Conservation (phyloP, 2,113 vertebrate species). For the Pomatorhinus ruficollis region DNA sequence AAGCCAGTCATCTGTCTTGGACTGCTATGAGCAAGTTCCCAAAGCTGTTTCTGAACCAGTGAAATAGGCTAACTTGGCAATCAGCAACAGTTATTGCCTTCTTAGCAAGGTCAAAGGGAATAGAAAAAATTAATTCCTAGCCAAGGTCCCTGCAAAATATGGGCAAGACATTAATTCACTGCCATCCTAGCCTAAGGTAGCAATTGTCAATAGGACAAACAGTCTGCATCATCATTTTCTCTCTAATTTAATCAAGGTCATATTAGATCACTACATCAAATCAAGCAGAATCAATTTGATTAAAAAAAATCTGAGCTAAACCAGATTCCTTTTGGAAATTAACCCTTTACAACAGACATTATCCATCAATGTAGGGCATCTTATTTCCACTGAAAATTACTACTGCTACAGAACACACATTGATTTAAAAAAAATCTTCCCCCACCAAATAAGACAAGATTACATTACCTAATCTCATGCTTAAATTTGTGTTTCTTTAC, state of each 20-base stretch:
- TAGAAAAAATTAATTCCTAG: constrained; percentile 9
- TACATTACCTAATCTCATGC: background rate
- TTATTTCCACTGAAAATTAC: background rate
- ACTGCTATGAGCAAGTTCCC: background rate
- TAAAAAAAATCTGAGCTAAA: background rate
- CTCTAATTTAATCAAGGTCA: constrained; percentile 45
- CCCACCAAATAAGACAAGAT: background rate
- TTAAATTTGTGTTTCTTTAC: background rate
- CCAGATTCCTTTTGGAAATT: constrained; percentile 19
- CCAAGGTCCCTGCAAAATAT: constrained; percentile 15
- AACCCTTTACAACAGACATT: background rate
- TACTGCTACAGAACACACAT: background rate
- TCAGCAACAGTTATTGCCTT: background rate
- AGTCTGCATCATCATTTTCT: constrained; percentile 33
- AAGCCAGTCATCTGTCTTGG: background rate
- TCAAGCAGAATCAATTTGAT: constrained; percentile 25
- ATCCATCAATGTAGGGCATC: background rate
- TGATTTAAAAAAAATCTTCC: background rate
- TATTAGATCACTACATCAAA: constrained; percentile 41
- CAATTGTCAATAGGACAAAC: constrained; percentile 26
- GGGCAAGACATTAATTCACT: background rate
- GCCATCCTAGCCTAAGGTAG: background rate
- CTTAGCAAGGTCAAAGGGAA: constrained; percentile 12
- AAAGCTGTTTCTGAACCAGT: background rate
- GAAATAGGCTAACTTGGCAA: background rate